Conservation (phyloP, 2,113 vertebrate genomes). For the Sylvia atricapilla region DNA sequence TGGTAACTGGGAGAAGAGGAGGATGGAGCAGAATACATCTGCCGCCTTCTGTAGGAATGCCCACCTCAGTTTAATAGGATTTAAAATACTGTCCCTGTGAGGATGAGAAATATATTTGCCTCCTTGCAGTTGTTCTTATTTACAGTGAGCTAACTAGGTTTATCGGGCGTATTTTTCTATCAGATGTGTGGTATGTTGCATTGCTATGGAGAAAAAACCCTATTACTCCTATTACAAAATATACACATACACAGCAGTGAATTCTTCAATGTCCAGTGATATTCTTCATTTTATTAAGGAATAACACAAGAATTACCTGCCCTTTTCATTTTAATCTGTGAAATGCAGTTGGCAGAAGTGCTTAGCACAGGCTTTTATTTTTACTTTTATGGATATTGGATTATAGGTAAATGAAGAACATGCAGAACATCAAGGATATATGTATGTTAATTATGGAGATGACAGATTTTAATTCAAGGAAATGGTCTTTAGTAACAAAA, state of each 20-base stretch:
- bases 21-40: background rate
- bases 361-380: conserved; percentile 13
- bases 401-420: background rate
- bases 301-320: background rate
- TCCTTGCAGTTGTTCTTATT: background rate
- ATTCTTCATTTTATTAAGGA: background rate
- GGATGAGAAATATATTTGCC: background rate
- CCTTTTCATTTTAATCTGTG: conserved; percentile 16
- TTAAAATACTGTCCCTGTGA: background rate
- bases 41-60: background rate
- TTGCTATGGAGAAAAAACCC: background rate
- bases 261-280: background rate
- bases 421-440: background rate
- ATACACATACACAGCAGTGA: background rate
- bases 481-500: background rate
- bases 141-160: background rate
- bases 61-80: background rate
- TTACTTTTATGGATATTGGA: conserved; percentile 2
- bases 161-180: background rate
- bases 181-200: background rate
- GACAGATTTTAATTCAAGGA: background rate
- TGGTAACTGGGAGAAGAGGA: background rate
- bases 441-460: background rate
- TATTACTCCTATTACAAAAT: background rate
- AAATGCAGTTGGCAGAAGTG: background rate